Base-by-base conservation (phyloP, 1,140 invertebrate genomes). In the Eufriesea mexicana region DNA sequence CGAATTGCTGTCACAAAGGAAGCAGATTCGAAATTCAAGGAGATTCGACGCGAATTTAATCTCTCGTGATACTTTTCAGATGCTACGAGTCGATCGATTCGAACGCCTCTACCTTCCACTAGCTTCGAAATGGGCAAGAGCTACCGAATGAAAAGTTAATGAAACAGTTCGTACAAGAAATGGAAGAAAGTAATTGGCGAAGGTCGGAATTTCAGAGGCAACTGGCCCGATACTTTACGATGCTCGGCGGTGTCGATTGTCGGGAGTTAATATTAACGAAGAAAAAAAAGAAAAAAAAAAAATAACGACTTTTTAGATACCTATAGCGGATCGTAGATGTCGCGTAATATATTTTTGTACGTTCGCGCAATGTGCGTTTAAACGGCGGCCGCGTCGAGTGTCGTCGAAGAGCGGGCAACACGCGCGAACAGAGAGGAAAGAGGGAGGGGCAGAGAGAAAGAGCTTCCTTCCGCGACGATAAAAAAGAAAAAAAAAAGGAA, bases 311-410 rank as follows among this genome's bases (percentile, higher is more conserved):
- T 93, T 93, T 93, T 93, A 93, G 92, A 90, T 91, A 85, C 55
- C 79, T 91, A 91, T 93, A 93, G 91, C 91, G 91, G 92, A 90
- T 93, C 88, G 93, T 94, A 94, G 91, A 94, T 93, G 82, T 93
- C 90, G 91, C 91, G 92, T 94, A 88, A 81, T 90, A 94, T 94
- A 94, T 94, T 94, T 94, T 94, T 94, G 93, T 94, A 94, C 93
- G 90, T 93, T 94, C 92, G 92, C 92, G 92, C 92, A 92, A 45
- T 88, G 91, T 90, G 83, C 72, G 86, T 74, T 68, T 88, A 85
- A 80, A 86, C 90, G 87, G 85, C 90, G 90, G 88, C 77, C 81
- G 73, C 89, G 88, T 85, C 87, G 89, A 88, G 88, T 76, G 72
- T 87, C 83, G 84, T 83, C 55, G 72, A 82, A 18, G 25, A 54